Percentiles rank a stretch among this genome's conserved stretches.
Evolutionary conservation across 1,140 invertebrate species (phyloP).

Genomic region (Potamilus streckersoni): DNA sequence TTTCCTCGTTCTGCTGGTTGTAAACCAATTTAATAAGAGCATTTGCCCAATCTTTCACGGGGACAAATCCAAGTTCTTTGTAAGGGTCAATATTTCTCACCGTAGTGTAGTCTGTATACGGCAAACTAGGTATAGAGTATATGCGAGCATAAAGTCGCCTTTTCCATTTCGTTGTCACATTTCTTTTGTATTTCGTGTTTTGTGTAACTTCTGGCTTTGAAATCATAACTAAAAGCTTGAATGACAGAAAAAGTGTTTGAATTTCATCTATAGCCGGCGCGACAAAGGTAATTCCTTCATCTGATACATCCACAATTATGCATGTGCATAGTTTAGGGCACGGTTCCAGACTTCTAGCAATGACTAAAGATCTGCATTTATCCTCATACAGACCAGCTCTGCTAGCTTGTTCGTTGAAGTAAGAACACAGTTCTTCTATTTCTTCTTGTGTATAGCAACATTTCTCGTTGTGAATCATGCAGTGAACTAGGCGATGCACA

Average conservation of each 20-base stretch:
- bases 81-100: not conserved
- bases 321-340: slow-evolving; percentile 24
- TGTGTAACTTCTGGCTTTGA: slow-evolving; percentile 25
- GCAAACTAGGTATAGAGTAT: not conserved
- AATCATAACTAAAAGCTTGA: slow-evolving; percentile 32
- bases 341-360: slow-evolving; percentile 19
- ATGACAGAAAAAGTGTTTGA: slow-evolving; percentile 17
- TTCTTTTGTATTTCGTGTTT: slow-evolving; percentile 10
- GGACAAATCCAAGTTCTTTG: slow-evolving; percentile 3
- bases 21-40: slow-evolving; percentile 9
- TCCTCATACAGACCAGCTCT: slow-evolving; percentile 33
- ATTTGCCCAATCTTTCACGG: slow-evolving; percentile 12
- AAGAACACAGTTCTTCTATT: slow-evolving; percentile 35
- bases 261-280: slow-evolving; percentile 23
- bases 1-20: slow-evolving; percentile 8
- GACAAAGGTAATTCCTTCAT: slow-evolving; percentile 22
- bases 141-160: slow-evolving; percentile 19
- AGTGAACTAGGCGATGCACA: slow-evolving; percentile 80
- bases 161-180: slow-evolving; percentile 6
- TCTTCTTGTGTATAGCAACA: slow-evolving; percentile 36
- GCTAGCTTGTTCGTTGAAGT: slow-evolving; percentile 24
- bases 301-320: slow-evolving; percentile 24
- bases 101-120: slow-evolving; percentile 4
- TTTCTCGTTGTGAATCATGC: slow-evolving; percentile 73
- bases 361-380: slow-evolving; percentile 21